Evolutionary conservation across 2,113 vertebrate genomes (phyloP).

Genomic region (Leptobrachium leishanense): DNA sequence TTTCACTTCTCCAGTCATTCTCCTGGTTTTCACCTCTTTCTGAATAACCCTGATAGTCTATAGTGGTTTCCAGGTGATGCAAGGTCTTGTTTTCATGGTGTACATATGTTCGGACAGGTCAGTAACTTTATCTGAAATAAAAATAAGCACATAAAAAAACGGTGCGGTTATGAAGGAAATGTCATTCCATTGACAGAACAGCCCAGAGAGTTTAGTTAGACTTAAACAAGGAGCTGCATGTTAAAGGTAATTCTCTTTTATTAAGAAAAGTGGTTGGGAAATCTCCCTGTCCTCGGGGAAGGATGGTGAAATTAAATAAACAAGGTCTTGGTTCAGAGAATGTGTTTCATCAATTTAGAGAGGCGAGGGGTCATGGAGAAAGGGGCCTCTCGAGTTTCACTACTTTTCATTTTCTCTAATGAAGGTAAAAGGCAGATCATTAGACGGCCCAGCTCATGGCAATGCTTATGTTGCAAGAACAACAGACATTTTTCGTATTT

Average conservation of each 20-base stretch:
- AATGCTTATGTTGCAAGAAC: neutral
- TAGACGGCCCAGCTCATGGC: neutral
- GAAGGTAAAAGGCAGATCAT: neutral
- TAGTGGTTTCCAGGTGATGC: too few relatives aligned
- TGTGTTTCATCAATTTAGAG: neutral
- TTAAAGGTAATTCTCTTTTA: neutral
- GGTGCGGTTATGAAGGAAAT: too few relatives aligned
- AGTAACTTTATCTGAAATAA: too few relatives aligned
- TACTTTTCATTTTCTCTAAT: neutral
- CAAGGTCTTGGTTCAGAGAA: neutral
- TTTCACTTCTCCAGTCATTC: too few relatives aligned
- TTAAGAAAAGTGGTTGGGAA: conserved; percentile 15
- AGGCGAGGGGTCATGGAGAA: neutral
- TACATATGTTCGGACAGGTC: too few relatives aligned
- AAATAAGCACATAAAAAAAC: too few relatives aligned
- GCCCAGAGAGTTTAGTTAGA: neutral
- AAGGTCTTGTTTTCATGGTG: too few relatives aligned
- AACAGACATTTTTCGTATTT: neutral
- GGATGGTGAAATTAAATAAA: conserved; percentile 12
- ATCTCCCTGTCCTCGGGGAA: neutral
- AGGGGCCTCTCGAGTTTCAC: neutral
- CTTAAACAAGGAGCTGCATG: neutral
- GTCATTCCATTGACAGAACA: neutral
- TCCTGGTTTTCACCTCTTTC: too few relatives aligned
- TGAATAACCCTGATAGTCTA: too few relatives aligned